phyloP scores from a whole-genome alignment of 2,888 invertebrate species.

The Volucella inflata region DNA sequence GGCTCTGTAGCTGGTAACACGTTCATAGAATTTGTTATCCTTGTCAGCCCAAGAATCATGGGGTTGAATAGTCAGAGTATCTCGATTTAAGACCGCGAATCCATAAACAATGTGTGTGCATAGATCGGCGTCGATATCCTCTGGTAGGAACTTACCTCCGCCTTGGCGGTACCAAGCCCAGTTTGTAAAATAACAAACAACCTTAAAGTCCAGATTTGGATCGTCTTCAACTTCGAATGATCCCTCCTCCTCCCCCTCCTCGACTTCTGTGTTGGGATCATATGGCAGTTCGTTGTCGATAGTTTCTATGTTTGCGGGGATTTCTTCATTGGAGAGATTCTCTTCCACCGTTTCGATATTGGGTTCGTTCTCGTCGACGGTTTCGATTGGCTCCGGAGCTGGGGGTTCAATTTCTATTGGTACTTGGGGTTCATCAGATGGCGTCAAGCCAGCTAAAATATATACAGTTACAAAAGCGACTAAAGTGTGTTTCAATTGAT shows the following conservation, averaged over 20 bases:
- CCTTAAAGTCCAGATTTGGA: constrained; percentile 86
- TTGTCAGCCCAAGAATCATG: constrained; percentile 95
- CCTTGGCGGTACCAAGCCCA: constrained; percentile 97
- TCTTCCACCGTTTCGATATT: constrained; percentile 77
- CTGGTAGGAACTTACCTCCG: constrained; percentile 91
- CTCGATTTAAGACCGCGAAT: constrained; percentile 93
- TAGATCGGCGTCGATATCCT: constrained; percentile 91
- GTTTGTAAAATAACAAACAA: constrained; percentile 96
- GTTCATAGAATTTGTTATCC: constrained; percentile 95
- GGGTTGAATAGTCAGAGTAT: constrained; percentile 90
- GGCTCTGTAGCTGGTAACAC: constrained; percentile 89
- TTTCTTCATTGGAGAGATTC: constrained; percentile 51
- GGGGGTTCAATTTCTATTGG: constrained; percentile 42
- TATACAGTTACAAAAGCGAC: not conserved
- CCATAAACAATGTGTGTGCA: constrained; percentile 97
- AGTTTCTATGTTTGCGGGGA: constrained; percentile 67
- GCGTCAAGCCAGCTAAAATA: constrained; percentile 77
- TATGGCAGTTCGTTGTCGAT: constrained; percentile 76
- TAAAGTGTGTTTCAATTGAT: constrained; percentile 23
- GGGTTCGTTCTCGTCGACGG: constrained; percentile 74
- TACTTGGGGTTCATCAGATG: constrained; percentile 37
- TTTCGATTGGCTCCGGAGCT: constrained; percentile 77
- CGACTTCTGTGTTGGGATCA: constrained; percentile 79
- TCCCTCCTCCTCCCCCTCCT: constrained; percentile 77
- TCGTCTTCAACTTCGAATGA: constrained; percentile 66